These are phyloP conservation scores for Ylistrum balloti DNA, from an alignment of 1,140 invertebrate species.

Conservation along the genomic window DNA sequence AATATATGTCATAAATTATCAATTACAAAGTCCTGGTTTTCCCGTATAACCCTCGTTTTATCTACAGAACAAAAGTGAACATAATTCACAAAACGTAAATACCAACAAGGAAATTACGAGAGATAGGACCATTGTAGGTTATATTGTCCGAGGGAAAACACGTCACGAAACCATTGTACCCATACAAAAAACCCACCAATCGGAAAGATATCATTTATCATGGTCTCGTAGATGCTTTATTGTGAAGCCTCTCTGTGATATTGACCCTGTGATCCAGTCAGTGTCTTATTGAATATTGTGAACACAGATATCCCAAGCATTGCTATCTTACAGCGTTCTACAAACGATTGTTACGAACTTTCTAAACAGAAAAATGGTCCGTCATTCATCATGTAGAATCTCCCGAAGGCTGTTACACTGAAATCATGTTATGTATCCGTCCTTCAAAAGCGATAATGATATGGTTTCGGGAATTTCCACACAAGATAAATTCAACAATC, in stretches of 20 bases:
- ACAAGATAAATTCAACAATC: too few relatives aligned
- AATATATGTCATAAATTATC: conserved; percentile 8
- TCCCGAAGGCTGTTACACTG: too few relatives aligned
- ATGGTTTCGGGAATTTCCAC: too few relatives aligned
- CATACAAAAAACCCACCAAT: conserved; percentile 3
- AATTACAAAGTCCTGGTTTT: neutral
- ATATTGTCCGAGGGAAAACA: neutral
- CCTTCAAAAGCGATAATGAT: too few relatives aligned
- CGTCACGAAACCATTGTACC: neutral
- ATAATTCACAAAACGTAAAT: neutral
- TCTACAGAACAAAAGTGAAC: neutral
- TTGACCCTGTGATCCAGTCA: conserved; percentile 29
- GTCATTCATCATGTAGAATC: too few relatives aligned
- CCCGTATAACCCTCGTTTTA: neutral
- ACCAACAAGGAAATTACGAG: conserved; percentile 20
- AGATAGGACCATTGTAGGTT: neutral
- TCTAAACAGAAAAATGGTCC: too few relatives aligned
- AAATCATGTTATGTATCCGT: too few relatives aligned
- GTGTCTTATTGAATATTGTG: conserved; percentile 12
- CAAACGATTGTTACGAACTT: neutral
- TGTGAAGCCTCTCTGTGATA: conserved; percentile 17
- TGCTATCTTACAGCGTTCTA: neutral
- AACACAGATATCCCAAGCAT: neutral
- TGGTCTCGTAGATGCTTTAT: conserved; percentile 38
- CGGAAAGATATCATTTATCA: conserved; percentile 39